These are phyloP conservation scores for Microtus ochrogaster DNA, from an alignment of 2,113 vertebrate species.

Conservation along the genomic window DNA sequence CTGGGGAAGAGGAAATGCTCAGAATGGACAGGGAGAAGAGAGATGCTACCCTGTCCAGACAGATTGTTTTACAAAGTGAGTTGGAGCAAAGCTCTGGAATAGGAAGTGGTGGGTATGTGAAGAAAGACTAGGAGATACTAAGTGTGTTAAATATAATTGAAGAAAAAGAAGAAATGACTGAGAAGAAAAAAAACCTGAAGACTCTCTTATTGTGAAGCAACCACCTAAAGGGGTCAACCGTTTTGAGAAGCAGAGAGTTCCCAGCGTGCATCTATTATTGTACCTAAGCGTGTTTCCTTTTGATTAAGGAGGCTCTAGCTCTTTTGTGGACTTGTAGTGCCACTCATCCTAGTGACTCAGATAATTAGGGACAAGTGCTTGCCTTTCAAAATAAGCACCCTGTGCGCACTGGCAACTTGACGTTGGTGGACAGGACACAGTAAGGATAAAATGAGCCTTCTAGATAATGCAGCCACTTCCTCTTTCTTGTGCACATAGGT, in stretches of 20 bases:
- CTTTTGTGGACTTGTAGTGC: background rate
- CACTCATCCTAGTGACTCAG: background rate
- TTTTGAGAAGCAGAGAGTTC: background rate
- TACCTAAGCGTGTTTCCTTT: background rate
- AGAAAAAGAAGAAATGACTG: conserved; percentile 22
- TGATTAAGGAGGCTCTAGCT: background rate
- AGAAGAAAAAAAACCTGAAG: background rate
- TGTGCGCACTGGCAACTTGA: background rate
- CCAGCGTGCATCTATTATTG: background rate
- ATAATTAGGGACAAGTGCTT: background rate
- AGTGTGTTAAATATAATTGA: background rate
- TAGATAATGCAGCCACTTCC: background rate
- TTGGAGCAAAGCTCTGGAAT: background rate
- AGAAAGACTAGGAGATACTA: background rate
- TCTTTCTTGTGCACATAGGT: accelerated
- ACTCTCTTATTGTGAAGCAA: background rate
- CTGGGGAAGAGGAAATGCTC: background rate
- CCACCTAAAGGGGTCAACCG: background rate
- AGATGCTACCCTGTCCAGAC: background rate
- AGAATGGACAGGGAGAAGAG: too few relatives aligned
- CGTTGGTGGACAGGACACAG: background rate
- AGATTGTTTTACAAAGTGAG: conserved; percentile 5
- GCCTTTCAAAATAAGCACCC: conserved; percentile 32
- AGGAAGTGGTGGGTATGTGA: background rate
- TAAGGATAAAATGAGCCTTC: background rate